A percentile compares a stretch with the other conserved stretches of the same genome.
Evolutionary conservation across 1,140 invertebrate species (phyloP).

Genomic region (Elymnias hypermnestra): DNA sequence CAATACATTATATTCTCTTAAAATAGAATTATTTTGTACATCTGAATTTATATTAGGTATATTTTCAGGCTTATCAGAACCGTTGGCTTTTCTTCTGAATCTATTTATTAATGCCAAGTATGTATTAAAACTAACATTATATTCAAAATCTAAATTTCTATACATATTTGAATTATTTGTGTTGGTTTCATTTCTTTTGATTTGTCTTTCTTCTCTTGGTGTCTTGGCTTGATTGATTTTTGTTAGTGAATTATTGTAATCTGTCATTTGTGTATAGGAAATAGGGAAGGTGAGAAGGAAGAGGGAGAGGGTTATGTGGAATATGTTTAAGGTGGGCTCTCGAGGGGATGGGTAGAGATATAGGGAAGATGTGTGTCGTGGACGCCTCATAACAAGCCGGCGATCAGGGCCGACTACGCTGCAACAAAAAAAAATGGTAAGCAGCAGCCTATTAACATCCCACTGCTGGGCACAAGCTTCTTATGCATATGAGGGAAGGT

Average conservation of each 20-base stretch:
- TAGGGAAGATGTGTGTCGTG: constrained; percentile 29
- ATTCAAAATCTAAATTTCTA: constrained; percentile 7
- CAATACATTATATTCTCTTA: constrained; percentile 11
- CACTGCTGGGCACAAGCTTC: too few relatives aligned
- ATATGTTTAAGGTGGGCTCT: constrained; percentile 36
- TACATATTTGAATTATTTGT: not conserved
- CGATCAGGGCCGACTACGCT: constrained; percentile 52
- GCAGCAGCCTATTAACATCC: too few relatives aligned
- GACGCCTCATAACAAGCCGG: constrained; percentile 63
- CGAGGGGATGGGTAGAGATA: constrained; percentile 46
- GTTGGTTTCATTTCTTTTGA: not conserved
- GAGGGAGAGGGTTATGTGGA: constrained; percentile 29
- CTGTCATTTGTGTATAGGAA: constrained; percentile 44
- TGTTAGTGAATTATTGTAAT: constrained; percentile 7
- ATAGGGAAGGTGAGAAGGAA: constrained; percentile 34
- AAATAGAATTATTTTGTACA: constrained; percentile 5
- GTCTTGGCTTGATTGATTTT: not conserved
- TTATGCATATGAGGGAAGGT: too few relatives aligned
- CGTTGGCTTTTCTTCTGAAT: constrained; percentile 43
- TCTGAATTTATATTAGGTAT: constrained; percentile 3
- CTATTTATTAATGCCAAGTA: constrained; percentile 44
- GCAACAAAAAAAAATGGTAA: constrained; percentile 41
- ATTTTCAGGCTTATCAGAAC: constrained; percentile 5
- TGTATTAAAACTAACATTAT: constrained; percentile 26
- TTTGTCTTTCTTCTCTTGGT: not conserved